Percentiles rank a stretch among this genome's conserved stretches.
These are phyloP conservation scores for Tetranychus piercei DNA, from an alignment of 2,888 invertebrate genomes.

Conservation along the genomic window DNA sequence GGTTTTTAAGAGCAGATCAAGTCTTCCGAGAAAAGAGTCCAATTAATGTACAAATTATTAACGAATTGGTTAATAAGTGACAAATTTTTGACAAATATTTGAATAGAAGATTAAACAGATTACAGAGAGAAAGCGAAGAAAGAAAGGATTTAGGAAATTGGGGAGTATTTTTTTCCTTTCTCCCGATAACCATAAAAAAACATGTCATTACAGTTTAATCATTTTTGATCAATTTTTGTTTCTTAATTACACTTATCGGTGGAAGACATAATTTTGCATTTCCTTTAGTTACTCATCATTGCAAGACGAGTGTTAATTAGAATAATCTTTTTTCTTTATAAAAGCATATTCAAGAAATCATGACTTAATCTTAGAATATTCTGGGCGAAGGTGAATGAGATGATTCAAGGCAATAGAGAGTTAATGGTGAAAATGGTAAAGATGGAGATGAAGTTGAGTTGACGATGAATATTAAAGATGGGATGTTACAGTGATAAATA, in stretches of 20 bases:
- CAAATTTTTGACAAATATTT: neutral
- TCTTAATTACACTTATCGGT: neutral
- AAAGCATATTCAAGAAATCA: neutral
- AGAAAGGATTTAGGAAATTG: neutral
- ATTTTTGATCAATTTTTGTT: neutral
- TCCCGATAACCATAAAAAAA: neutral
- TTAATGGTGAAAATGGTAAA: neutral
- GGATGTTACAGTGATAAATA: too few relatives aligned
- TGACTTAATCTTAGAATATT: neutral
- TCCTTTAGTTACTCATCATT: neutral
- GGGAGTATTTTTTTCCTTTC: neutral
- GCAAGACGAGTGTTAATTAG: neutral
- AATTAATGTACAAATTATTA: neutral
- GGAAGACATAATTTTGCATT: neutral
- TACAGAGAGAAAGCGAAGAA: neutral
- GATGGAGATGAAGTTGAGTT: neutral
- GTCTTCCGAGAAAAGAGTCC: neutral
- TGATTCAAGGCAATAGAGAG: neutral
- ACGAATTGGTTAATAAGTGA: neutral
- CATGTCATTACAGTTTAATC: neutral
- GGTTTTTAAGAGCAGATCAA: neutral
- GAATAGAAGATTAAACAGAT: neutral
- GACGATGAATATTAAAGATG: too few relatives aligned
- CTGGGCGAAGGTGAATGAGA: neutral
- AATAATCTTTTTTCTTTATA: too few relatives aligned